A percentile compares a stretch with the other conserved stretches of the same genome.
Evolutionary conservation across 2,113 vertebrate species (phyloP).

Genomic region (Lipophrys pholis): DNA sequence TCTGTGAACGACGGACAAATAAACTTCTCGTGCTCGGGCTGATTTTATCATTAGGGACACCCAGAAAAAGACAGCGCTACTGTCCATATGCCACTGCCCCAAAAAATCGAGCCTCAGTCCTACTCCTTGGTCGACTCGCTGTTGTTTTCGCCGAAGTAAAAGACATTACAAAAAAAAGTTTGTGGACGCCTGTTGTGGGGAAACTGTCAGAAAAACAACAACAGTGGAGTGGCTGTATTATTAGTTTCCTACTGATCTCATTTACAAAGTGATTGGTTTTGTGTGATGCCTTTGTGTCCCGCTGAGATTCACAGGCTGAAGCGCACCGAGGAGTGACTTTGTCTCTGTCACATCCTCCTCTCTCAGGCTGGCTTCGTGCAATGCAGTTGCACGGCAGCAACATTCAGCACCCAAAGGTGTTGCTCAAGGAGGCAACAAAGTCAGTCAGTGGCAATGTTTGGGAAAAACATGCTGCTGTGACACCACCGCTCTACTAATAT

Average conservation of each 20-base stretch:
- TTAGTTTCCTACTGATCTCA: constrained; percentile 75
- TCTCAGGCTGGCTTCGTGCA: constrained; percentile 11
- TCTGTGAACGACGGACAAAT: constrained; percentile 40
- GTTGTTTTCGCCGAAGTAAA: constrained; percentile 46
- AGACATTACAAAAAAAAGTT: constrained; percentile 35
- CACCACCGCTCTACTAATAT: too few relatives aligned
- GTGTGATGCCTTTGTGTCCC: constrained; percentile 44
- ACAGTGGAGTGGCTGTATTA: constrained; percentile 56
- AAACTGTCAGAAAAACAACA: constrained; percentile 45
- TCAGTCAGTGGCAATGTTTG: not conserved
- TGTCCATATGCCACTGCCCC: constrained; percentile 30
- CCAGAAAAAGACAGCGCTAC: not conserved
- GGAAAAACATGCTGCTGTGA: too few relatives aligned
- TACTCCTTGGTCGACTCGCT: constrained; percentile 14
- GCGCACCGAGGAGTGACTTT: constrained; percentile 27
- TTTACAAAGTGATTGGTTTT: constrained; percentile 77
- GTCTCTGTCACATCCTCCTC: constrained; percentile 30
- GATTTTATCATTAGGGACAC: constrained; percentile 29
- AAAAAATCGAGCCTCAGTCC: constrained; percentile 1
- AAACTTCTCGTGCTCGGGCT: constrained; percentile 5
- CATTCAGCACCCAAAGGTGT: constrained; percentile 6
- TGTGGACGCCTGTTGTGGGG: constrained; percentile 19
- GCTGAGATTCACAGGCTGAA: constrained; percentile 49
- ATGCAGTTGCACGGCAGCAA: constrained; percentile 12
- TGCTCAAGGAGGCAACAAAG: not conserved